Base-by-base conservation (phyloP, 2,113 vertebrate genomes). In the Prionailurus bengalensis region DNA sequence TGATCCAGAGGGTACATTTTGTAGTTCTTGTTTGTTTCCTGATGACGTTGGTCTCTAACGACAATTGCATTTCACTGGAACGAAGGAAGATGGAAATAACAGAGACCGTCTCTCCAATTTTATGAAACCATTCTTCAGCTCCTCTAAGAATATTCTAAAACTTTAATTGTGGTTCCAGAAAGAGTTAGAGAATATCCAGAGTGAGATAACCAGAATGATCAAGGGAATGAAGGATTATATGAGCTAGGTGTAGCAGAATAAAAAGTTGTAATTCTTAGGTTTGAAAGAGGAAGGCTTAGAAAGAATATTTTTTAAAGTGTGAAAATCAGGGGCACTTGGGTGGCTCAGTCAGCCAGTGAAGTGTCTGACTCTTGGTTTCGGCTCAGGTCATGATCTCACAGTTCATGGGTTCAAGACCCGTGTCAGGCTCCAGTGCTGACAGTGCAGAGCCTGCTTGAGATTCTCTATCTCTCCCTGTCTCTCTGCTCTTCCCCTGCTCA, bases 121-220 rank as follows among this genome's bases (percentile, higher is more conserved):
- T 31, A 71, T 85, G 86, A 78, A 87, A 71, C 73, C 4, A 11
- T 90, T 84, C 23, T 97, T 68, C 63, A 73, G 0, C 63, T 79
- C 23, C 45, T 74, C 53, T 36, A 93, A n/a, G n/a, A 95, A 84
- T 74, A 29, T 17, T 45, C 55, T 66, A n/a, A 31, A 61, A 66
- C 74, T 91, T 94, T 94, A 80, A 90, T 73, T 87, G 31, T 79
- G 53, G 45, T 68, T 91, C 66, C 85, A 92, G 68, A 80, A 92
- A 48, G 65, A 93, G 11, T 45, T 88, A 48, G 29, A 53, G 19
- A 90, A 65, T 94, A 53, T 36, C 33, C 58, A 73, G 23, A 89
- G 45, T 82, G 33, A 78, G 42, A 71, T 36, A 87, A n/a, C 1
- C 76, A 88, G 76, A 70, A 61, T 17, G 68, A 79, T 31, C 31